Percentiles rank a stretch among this genome's conserved stretches.
Evolutionary conservation across 2,888 invertebrate species (phyloP).

Genomic region (Scrobipalpa atriplicella): DNA sequence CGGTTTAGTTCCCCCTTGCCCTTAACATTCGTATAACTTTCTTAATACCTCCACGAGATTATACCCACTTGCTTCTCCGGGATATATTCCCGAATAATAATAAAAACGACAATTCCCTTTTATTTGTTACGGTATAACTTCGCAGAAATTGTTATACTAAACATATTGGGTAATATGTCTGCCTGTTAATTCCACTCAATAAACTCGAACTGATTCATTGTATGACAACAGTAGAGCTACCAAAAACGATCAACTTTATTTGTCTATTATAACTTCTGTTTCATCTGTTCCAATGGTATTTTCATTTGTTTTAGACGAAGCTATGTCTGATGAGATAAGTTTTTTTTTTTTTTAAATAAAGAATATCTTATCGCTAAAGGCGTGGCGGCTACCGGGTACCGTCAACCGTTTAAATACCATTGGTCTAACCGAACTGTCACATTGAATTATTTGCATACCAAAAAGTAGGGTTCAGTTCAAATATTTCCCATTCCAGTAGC

Average conservation of each 20-base stretch:
- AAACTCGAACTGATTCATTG: conserved; percentile 55
- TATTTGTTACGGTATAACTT: conserved; percentile 72
- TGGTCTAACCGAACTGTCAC: conserved; percentile 57
- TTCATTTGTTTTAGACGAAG: conserved; percentile 9
- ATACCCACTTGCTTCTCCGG: conserved; percentile 64
- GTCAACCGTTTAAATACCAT: conserved; percentile 40
- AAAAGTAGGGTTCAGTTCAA: conserved; percentile 55
- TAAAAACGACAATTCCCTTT: conserved; percentile 73
- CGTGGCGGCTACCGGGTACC: conserved; percentile 27
- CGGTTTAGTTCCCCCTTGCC: conserved; percentile 61
- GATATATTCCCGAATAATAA: conserved; percentile 70
- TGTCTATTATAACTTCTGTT: conserved; percentile 33
- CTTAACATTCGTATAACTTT: conserved; percentile 76
- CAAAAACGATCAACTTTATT: conserved; percentile 37
- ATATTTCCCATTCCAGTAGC: conserved; percentile 70
- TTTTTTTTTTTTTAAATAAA: conserved; percentile 22
- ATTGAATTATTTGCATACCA: conserved; percentile 75
- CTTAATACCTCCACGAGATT: conserved; percentile 75
- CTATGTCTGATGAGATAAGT: conserved; percentile 4
- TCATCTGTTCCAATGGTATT: conserved; percentile 11
- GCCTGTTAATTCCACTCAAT: conserved; percentile 77
- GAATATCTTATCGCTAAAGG: conserved; percentile 26
- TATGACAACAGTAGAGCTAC: conserved; percentile 40
- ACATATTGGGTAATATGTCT: conserved; percentile 59
- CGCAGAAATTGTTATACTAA: conserved; percentile 49